These are phyloP conservation scores for Euclidia mi DNA, from an alignment of 2,888 invertebrate genomes.

Conservation along the genomic window DNA sequence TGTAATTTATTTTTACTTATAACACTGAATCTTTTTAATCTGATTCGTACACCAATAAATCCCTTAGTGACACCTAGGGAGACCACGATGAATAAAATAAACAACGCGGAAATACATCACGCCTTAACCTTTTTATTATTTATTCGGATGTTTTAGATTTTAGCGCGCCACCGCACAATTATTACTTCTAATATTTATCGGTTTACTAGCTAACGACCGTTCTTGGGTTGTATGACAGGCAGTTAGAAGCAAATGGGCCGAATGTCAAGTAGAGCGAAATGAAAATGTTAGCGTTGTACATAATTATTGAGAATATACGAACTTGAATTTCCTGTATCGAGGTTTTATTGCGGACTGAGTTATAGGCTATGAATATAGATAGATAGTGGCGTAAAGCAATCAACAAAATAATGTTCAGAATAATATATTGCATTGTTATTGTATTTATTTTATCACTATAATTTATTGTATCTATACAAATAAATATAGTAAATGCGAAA, in stretches of 20 bases:
- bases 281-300: too few relatives aligned
- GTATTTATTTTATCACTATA: too few relatives aligned
- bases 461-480: too few relatives aligned
- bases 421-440: too few relatives aligned
- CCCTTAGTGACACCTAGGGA: background rate
- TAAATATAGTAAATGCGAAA: too few relatives aligned
- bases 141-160: constrained; percentile 28
- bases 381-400: too few relatives aligned
- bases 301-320: too few relatives aligned
- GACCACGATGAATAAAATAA: background rate
- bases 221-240: constrained; percentile 37
- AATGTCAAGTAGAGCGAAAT: constrained; percentile 30
- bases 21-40: too few relatives aligned
- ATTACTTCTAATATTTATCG: constrained; percentile 41
- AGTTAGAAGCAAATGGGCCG: constrained; percentile 40
- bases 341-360: constrained; percentile 4
- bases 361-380: background rate
- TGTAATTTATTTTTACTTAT: too few relatives aligned
- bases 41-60: too few relatives aligned
- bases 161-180: constrained; percentile 37
- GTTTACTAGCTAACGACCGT: constrained; percentile 31
- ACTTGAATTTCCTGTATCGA: too few relatives aligned
- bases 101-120: constrained; percentile 16
- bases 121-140: constrained; percentile 15
- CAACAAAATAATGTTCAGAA: too few relatives aligned